Evolutionary conservation across 2,888 invertebrate genomes (phyloP).

Genomic region (Willowsia nigromaculata): DNA sequence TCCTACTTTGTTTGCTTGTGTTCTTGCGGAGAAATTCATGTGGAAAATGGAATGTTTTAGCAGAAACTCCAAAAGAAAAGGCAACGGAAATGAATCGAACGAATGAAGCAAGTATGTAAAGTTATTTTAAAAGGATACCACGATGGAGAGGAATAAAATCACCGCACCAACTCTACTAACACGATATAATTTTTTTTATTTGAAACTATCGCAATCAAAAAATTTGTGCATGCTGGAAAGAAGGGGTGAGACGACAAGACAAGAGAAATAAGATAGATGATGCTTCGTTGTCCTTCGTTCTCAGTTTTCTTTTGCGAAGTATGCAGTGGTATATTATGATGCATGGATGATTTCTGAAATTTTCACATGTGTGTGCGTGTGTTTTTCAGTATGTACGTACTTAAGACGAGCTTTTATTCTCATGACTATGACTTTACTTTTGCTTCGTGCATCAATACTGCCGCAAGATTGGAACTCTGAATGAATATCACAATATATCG

Average conservation of each 20-base stretch:
- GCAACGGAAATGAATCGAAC: slow-evolving; percentile 21
- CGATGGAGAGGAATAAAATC: not conserved
- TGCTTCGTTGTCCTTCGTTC: not conserved
- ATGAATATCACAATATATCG: not conserved
- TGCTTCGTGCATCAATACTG: not conserved
- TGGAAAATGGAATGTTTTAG: slow-evolving; percentile 39
- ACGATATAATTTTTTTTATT: slow-evolving; percentile 31
- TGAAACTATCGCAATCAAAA: slow-evolving; percentile 19
- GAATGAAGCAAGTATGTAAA: slow-evolving; percentile 1
- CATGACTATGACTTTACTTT: slow-evolving; percentile 16
- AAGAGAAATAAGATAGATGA: slow-evolving; percentile 22
- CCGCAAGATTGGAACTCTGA: slow-evolving; percentile 53
- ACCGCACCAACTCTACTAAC: not conserved
- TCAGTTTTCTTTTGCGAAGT: not conserved
- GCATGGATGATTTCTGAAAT: slow-evolving; percentile 53
- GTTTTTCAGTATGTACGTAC: slow-evolving; percentile 1
- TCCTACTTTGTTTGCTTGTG: not conserved
- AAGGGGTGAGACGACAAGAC: not conserved
- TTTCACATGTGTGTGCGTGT: slow-evolving; percentile 38
- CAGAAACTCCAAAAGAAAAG: not conserved
- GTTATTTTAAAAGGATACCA: not conserved
- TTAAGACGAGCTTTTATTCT: not conserved
- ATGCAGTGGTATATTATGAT: slow-evolving; percentile 10
- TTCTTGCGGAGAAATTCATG: slow-evolving; percentile 28
- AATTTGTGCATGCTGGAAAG: not conserved